phyloP scores from a whole-genome alignment of 1,140 invertebrate genomes.

The Hormaphis cornu region DNA sequence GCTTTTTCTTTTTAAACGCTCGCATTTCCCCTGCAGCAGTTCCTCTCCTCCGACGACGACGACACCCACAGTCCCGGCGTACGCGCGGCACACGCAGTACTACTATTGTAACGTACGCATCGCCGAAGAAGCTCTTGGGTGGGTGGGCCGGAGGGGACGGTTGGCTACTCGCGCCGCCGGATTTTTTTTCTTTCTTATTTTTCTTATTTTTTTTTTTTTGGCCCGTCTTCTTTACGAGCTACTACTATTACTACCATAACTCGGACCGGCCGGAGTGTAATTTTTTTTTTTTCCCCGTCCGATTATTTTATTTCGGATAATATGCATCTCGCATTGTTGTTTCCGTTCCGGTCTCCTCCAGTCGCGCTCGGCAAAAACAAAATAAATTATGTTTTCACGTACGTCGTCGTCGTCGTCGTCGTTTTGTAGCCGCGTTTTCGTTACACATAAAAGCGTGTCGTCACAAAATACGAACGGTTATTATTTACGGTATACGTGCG shows the following conservation, averaged over 20 bases:
- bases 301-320: slow-evolving; percentile 13
- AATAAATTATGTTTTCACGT: neutral
- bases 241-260: too few species aligned
- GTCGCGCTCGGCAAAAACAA: neutral
- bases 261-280: slow-evolving; percentile 14
- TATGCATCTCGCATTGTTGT: slow-evolving; percentile 25
- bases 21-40: too few species aligned
- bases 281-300: slow-evolving; percentile 14
- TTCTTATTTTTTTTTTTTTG: slow-evolving; percentile 22
- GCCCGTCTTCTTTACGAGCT: slow-evolving; percentile 10
- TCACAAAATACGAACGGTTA: too few species aligned
- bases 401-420: too few species aligned
- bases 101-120: too few species aligned
- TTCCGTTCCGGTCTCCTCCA: slow-evolving; percentile 21
- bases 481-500: too few species aligned
- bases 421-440: too few species aligned
- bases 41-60: too few species aligned
- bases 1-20: too few species aligned
- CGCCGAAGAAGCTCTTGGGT: neutral
- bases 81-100: too few species aligned
- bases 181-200: neutral
- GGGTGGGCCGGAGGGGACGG: neutral
- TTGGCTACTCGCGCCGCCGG: neutral
- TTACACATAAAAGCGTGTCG: too few species aligned
- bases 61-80: too few species aligned